These are phyloP conservation scores for Catostomus latipinnis DNA, from an alignment of 2,797 vertebrate genomes.

Conservation along the genomic window DNA sequence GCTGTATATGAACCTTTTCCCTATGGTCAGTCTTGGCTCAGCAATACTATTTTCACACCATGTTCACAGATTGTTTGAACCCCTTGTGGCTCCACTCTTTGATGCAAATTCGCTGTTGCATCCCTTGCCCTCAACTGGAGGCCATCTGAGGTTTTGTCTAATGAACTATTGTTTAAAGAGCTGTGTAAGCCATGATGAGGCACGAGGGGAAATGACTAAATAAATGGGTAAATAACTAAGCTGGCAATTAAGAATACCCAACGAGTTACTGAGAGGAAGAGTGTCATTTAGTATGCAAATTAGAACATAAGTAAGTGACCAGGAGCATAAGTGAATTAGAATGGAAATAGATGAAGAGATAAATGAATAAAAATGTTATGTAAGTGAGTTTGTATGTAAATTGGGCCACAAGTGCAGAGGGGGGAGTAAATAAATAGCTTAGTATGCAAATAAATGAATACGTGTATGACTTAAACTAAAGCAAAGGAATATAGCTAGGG, in stretches of 20 bases:
- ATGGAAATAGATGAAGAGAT: slow-evolving; percentile 81
- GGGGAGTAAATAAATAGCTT: slow-evolving; percentile 77
- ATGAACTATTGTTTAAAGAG: slow-evolving; percentile 46
- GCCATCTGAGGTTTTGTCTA: slow-evolving; percentile 43
- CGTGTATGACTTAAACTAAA: slow-evolving; percentile 59
- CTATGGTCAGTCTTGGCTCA: slow-evolving; percentile 25
- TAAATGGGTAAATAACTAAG: slow-evolving; percentile 53
- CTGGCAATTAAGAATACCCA: slow-evolving; percentile 48
- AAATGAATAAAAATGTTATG: slow-evolving; percentile 64
- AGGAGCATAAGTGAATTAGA: slow-evolving; percentile 77
- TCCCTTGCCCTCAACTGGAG: slow-evolving; percentile 29
- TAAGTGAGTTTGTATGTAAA: slow-evolving; percentile 76
- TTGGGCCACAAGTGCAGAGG: slow-evolving; percentile 75
- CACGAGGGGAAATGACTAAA: slow-evolving; percentile 26
- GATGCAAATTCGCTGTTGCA: slow-evolving; percentile 42
- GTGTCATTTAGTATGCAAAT: slow-evolving; percentile 73
- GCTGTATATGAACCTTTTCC: slow-evolving; percentile 9
- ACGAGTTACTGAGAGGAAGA: slow-evolving; percentile 57
- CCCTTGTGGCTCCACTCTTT: slow-evolving; percentile 30
- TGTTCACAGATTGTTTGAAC: slow-evolving; percentile 33
- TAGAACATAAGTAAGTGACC: slow-evolving; percentile 70
- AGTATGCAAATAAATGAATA: slow-evolving; percentile 83
- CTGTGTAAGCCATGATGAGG: slow-evolving; percentile 21
- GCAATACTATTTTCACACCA: slow-evolving; percentile 22
- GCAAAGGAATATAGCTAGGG: slow-evolving; percentile 22